These are phyloP conservation scores for Nycticorax nycticorax DNA, from an alignment of 2,113 vertebrate species.

Conservation along the genomic window DNA sequence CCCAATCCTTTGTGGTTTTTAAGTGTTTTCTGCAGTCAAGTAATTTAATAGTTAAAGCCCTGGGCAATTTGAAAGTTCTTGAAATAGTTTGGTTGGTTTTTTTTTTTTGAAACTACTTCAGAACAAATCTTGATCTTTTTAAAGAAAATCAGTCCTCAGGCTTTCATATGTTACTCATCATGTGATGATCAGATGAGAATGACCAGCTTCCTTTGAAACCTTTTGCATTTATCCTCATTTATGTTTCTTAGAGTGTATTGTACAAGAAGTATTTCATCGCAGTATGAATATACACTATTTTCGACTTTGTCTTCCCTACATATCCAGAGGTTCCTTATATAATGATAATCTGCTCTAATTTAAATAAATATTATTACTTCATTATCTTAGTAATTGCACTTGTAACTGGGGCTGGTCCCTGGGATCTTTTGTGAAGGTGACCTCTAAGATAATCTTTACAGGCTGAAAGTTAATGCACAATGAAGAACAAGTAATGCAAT, in stretches of 20 bases:
- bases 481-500: not conserved
- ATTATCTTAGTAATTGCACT: not conserved
- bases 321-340: not conserved
- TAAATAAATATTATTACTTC: not conserved
- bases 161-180: not conserved
- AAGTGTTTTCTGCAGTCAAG: not conserved
- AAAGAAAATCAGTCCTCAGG: not conserved
- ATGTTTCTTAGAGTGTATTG: not conserved
- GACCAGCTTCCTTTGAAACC: conserved; percentile 16
- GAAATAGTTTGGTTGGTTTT: not conserved
- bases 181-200: conserved; percentile 36
- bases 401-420: not conserved
- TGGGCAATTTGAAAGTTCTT: not conserved
- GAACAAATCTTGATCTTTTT: not conserved
- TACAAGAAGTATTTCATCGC: not conserved
- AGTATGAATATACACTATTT: not conserved
- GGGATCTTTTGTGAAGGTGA: not conserved
- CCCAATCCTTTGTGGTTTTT: not conserved
- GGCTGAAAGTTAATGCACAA: not conserved
- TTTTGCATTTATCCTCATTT: not conserved
- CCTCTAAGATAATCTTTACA: not conserved
- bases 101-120: not conserved
- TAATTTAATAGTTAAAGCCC: not conserved
- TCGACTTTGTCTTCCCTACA: not conserved
- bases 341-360: not conserved